phyloP scores from a whole-genome alignment of 2,888 invertebrate species.

The Dasypogon diadema region DNA sequence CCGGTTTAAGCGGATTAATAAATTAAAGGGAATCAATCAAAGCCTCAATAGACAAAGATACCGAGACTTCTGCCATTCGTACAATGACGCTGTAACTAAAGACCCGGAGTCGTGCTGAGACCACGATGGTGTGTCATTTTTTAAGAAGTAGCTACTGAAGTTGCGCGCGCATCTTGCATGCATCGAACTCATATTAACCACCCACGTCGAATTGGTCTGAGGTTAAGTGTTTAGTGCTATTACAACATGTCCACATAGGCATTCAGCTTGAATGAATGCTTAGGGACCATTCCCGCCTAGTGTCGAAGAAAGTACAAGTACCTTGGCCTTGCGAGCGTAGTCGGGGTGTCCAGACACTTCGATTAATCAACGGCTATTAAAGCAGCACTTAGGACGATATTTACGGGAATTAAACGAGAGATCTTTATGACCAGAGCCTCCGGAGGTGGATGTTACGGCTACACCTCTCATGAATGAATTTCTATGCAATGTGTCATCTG shows the following conservation, averaged over 20 bases:
- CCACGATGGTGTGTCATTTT: constrained; percentile 52
- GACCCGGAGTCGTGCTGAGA: constrained; percentile 51
- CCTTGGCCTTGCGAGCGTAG: constrained; percentile 54
- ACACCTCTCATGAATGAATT: constrained; percentile 49
- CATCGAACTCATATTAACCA: constrained; percentile 54
- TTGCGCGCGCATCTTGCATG: constrained; percentile 50
- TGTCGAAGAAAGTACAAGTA: constrained; percentile 31
- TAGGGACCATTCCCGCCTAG: background rate
- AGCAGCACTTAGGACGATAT: constrained; percentile 64
- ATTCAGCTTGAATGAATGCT: constrained; percentile 15
- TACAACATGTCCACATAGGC: constrained; percentile 52
- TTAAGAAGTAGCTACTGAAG: constrained; percentile 48
- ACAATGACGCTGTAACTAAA: constrained; percentile 20
- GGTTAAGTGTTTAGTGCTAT: constrained; percentile 54
- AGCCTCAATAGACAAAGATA: constrained; percentile 39
- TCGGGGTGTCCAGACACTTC: constrained; percentile 60
- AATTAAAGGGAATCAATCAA: constrained; percentile 51
- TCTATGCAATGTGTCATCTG: constrained; percentile 49
- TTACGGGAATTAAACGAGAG: constrained; percentile 65
- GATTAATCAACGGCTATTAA: constrained; percentile 69
- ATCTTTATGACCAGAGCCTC: constrained; percentile 52
- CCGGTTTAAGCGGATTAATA: constrained; percentile 44
- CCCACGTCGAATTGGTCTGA: constrained; percentile 54
- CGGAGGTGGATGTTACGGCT: constrained; percentile 28
- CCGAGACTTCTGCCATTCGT: background rate